phyloP scores from a whole-genome alignment of 2,888 invertebrate species.

The Ypsolopha scabrella region DNA sequence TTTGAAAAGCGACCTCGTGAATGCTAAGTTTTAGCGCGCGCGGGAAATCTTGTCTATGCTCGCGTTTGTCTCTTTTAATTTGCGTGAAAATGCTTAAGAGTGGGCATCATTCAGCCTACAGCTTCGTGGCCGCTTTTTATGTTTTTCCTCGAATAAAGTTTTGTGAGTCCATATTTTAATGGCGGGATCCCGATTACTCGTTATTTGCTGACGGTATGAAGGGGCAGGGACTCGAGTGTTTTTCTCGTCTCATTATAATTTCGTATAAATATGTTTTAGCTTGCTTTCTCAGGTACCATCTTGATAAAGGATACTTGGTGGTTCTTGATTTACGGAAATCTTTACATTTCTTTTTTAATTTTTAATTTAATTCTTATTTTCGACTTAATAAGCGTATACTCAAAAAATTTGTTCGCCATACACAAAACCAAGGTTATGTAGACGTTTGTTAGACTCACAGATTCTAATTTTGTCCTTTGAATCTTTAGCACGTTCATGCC shows the following conservation, averaged over 20 bases:
- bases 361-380: too few species aligned
- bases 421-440: too few species aligned
- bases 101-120: slow-evolving; percentile 33
- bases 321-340: too few species aligned
- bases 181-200: slow-evolving; percentile 42
- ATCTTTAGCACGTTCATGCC: too few species aligned
- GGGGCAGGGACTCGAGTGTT: slow-evolving; percentile 26
- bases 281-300: slow-evolving; percentile 13
- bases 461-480: too few species aligned
- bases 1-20: slow-evolving; percentile 58
- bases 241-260: slow-evolving; percentile 53
- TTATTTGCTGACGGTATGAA: slow-evolving; percentile 32
- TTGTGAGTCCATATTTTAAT: slow-evolving; percentile 28
- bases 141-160: slow-evolving; percentile 32
- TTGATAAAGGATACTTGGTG: neutral
- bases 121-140: slow-evolving; percentile 38
- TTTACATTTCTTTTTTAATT: too few species aligned
- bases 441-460: too few species aligned
- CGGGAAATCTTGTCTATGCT: slow-evolving; percentile 48
- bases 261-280: slow-evolving; percentile 62
- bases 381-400: too few species aligned
- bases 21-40: slow-evolving; percentile 59
- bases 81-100: slow-evolving; percentile 63
- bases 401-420: too few species aligned
- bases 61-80: slow-evolving; percentile 65